Evolutionary conservation across 2,888 invertebrate species (phyloP), one percentile per base, ranked within the genome.

Genomic region (Euplexia lucipara): DNA sequence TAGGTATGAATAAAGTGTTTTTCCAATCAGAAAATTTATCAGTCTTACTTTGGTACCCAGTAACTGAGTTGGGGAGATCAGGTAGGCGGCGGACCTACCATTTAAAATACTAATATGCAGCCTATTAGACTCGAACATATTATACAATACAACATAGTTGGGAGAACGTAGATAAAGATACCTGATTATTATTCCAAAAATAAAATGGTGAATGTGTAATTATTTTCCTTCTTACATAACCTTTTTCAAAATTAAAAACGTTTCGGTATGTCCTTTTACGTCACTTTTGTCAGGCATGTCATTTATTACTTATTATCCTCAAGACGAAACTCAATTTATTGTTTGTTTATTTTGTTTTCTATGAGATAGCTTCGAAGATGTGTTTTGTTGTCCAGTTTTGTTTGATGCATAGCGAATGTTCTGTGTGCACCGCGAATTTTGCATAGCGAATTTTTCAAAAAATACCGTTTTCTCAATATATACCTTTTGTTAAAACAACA

Each of bases 371-470:
- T 56, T 68, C 22, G 4, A 44, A n/a, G 8, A 37, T 18, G 5
- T 32, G 18, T 3, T 53, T 7, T 42, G n/a, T 53, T 41, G 14
- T 42, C 35, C 12, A 44, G 12, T 26, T 45, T 39, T 48, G 9
- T 41, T 54, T n/a, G 68, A 44, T 62, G 74, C 69, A 34, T 26
- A 57, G 81, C 79, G 79, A 80, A 70, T 75, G 57, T 37, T 35
- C 53, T 53, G 6, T 52, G 1, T 44, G 62, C 73, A 59, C 44
- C 65, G 81, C 81, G 73, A 78, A 67, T 44, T 20, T 62, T 10
- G 58, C 58, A 41, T 51, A 18, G 79, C 79, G 81, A 80, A 76
- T 73, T 39, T 58, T 3, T 4, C 32, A 14, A 26, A 8, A 26
- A 0, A 4, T n/a, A 16, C 1, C 2, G 10, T 30, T 30, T 39